Evolutionary conservation across 1,140 invertebrate genomes (phyloP).

Genomic region (Saccostrea echinata): DNA sequence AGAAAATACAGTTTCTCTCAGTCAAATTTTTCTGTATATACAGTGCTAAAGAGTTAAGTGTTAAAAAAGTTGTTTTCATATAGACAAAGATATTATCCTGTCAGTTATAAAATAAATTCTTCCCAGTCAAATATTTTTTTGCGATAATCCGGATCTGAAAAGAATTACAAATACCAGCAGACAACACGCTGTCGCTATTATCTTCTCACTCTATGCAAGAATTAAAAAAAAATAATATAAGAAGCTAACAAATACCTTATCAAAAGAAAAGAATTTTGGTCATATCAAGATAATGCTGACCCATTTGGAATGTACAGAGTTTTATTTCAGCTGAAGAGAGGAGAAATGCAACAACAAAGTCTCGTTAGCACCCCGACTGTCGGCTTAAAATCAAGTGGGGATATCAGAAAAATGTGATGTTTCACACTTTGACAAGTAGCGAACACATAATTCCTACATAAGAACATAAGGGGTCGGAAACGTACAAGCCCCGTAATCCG

Average conservation of each 20-base stretch:
- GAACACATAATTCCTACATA: background rate
- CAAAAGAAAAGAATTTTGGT: background rate
- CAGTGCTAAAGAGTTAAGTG: background rate
- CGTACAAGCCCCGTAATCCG: background rate
- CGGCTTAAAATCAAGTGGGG: conserved; percentile 13
- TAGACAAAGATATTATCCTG: background rate
- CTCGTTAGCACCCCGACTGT: background rate
- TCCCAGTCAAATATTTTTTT: background rate
- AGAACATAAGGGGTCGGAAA: conserved; percentile 5
- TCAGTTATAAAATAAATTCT: background rate
- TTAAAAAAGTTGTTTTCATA: background rate
- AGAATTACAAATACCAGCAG: background rate
- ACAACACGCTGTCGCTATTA: background rate
- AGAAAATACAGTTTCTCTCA: background rate
- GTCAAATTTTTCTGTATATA: background rate
- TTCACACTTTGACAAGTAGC: conserved; percentile 14
- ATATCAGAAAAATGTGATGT: conserved; percentile 33
- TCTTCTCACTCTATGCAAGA: background rate
- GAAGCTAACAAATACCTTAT: background rate
- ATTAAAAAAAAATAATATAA: background rate
- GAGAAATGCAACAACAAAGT: background rate
- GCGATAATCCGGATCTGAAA: conserved; percentile 15
- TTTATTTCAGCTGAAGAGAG: background rate
- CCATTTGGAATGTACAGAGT: background rate
- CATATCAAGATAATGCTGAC: background rate